Evolutionary conservation across 1,140 invertebrate species (phyloP).

Genomic region (Hycleus cichorii): DNA sequence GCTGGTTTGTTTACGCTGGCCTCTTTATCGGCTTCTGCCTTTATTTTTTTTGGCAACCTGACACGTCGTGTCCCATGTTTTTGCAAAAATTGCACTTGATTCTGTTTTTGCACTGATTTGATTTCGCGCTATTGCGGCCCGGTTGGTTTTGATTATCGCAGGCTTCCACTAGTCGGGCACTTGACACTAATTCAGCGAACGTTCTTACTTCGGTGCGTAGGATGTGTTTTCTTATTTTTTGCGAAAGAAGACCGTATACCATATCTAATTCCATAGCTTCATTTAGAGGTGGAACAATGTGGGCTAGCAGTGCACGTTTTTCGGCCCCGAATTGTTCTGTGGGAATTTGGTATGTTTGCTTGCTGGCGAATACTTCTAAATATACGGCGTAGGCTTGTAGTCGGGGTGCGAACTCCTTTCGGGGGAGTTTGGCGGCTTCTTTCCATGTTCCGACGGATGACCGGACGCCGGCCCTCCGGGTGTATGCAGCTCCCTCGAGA

Average conservation of each 20-base stretch:
- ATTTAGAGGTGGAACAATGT: background rate
- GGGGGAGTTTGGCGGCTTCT: background rate
- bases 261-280: background rate
- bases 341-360: background rate
- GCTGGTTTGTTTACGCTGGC: no score
- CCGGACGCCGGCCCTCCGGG: background rate
- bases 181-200: background rate
- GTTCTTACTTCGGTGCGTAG: no score
- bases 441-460: background rate
- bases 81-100: no score
- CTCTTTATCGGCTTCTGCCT: no score
- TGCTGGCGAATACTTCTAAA: background rate
- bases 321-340: background rate
- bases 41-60: no score
- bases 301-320: background rate
- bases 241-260: no score
- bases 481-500: background rate
- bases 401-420: slow-evolving; percentile 1
- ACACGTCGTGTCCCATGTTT: no score
- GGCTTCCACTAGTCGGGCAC: no score
- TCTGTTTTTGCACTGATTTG: no score
- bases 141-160: no score
- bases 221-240: no score
- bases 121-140: no score
- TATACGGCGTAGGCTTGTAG: background rate